Evolutionary conservation across 1,140 invertebrate genomes (phyloP).

Genomic region (Drosophila mojavensis): DNA sequence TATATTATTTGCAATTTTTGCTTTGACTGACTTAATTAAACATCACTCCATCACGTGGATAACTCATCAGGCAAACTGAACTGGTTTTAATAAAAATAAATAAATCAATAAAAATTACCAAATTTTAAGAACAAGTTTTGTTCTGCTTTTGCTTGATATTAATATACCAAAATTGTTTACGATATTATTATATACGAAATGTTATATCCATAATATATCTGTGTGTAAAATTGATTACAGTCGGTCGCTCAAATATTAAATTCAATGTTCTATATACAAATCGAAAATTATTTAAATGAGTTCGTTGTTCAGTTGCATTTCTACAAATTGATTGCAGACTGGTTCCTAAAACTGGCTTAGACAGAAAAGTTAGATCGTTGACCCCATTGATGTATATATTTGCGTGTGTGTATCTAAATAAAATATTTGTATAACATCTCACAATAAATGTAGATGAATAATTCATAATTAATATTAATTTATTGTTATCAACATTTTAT

Average conservation of each 20-base stretch:
- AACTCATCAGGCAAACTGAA: background rate
- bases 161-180: too few relatives aligned
- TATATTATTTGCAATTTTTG: too few relatives aligned
- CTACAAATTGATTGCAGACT: conserved; percentile 2
- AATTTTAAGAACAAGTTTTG: background rate
- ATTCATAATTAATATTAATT: too few relatives aligned
- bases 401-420: too few relatives aligned
- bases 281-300: background rate
- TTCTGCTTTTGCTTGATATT: too few relatives aligned
- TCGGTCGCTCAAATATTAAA: background rate
- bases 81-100: background rate
- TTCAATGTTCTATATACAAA: conserved; percentile 6
- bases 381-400: background rate
- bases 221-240: background rate
- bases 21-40: background rate
- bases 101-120: background rate
- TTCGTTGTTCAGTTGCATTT: conserved; percentile 3
- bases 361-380: conserved; percentile 4
- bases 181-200: background rate
- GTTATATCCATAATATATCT: background rate
- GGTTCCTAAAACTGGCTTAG: conserved; percentile 14
- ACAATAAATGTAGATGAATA: too few relatives aligned
- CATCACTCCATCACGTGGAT: background rate
- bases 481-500: background rate
- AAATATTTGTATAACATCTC: too few relatives aligned